phyloP scores from a whole-genome alignment of 2,888 invertebrate species.

The Xanthorhoe designata region DNA sequence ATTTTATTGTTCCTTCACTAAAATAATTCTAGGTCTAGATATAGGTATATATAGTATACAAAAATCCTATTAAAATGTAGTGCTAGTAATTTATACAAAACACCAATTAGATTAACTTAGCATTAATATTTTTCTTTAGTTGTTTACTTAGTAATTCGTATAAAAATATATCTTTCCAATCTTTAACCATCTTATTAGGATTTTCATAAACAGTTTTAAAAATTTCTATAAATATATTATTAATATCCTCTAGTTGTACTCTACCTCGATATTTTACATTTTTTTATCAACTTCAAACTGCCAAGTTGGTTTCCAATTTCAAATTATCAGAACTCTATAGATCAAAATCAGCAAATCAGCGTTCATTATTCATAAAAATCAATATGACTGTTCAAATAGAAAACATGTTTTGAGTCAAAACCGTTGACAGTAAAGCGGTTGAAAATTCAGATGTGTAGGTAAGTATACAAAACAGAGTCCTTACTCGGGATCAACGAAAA shows the following conservation, averaged over 20 bases:
- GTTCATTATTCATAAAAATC: background rate
- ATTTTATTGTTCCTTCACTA: background rate
- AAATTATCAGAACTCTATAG: background rate
- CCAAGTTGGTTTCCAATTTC: conserved; percentile 38
- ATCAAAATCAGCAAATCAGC: background rate
- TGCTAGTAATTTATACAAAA: conserved; percentile 69
- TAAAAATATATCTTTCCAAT: conserved; percentile 40
- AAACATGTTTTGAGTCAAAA: background rate
- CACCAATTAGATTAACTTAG: conserved; percentile 75
- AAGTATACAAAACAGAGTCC: no score
- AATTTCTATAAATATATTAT: conserved; percentile 45
- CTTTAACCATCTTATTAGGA: conserved; percentile 55
- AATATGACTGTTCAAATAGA: background rate
- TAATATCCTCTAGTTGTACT: conserved; percentile 53
- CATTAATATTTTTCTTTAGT: conserved; percentile 31
- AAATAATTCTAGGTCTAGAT: conserved; percentile 11
- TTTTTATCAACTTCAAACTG: conserved; percentile 48
- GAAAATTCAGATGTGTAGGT: no score
- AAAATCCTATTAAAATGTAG: conserved; percentile 62
- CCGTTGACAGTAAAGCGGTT: no score
- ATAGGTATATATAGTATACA: conserved; percentile 29
- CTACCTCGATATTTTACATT: conserved; percentile 61
- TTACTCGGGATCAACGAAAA: no score
- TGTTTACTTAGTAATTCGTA: conserved; percentile 50
- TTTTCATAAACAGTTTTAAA: conserved; percentile 58